Evolutionary conservation across 37 sponge, comb jelly and placozoan species (phyloP).

Genomic region (Dysidea cf. avara): DNA sequence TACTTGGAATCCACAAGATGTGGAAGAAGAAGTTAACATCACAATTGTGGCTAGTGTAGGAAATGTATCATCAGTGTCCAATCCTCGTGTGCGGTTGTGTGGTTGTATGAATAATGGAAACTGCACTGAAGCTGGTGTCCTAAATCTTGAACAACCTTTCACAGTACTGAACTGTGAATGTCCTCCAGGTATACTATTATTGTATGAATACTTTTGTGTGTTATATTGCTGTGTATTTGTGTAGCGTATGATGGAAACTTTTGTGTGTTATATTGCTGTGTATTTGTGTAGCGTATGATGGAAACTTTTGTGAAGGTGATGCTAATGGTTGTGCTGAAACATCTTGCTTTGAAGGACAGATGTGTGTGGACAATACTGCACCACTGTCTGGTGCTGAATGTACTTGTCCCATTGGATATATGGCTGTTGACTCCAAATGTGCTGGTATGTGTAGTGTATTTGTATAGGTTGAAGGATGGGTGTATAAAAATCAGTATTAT

Average conservation of each 20-base stretch:
- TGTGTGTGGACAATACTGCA: slow-evolving; percentile 46
- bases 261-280: slow-evolving; percentile 15
- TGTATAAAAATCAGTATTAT: too few species aligned
- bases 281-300: slow-evolving; percentile 48
- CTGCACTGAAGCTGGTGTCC: slow-evolving; percentile 48
- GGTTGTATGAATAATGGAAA: slow-evolving; percentile 49
- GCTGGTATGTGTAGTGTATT: slow-evolving; percentile 21
- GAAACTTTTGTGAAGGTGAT: slow-evolving; percentile 47
- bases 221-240: not conserved
- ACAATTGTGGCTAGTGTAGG: slow-evolving; percentile 15
- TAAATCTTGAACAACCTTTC: not conserved
- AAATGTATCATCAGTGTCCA: slow-evolving; percentile 8
- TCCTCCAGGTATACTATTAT: slow-evolving; percentile 20
- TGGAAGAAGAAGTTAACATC: not conserved
- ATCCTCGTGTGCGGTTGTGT: slow-evolving; percentile 42
- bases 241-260: slow-evolving; percentile 41
- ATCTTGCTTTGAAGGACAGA: slow-evolving; percentile 49
- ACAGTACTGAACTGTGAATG: slow-evolving; percentile 42
- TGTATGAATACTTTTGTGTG: not conserved
- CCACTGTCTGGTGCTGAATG: slow-evolving; percentile 52
- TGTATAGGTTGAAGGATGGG: too few species aligned
- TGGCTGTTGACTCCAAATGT: slow-evolving; percentile 51
- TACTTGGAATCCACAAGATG: slow-evolving; percentile 15
- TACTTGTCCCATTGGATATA: slow-evolving; percentile 50
- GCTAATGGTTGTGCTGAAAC: slow-evolving; percentile 53